Evolutionary conservation across 2,113 vertebrate genomes (phyloP), one percentile per base, ranked within the genome.

Genomic region (Setophaga coronata): DNA sequence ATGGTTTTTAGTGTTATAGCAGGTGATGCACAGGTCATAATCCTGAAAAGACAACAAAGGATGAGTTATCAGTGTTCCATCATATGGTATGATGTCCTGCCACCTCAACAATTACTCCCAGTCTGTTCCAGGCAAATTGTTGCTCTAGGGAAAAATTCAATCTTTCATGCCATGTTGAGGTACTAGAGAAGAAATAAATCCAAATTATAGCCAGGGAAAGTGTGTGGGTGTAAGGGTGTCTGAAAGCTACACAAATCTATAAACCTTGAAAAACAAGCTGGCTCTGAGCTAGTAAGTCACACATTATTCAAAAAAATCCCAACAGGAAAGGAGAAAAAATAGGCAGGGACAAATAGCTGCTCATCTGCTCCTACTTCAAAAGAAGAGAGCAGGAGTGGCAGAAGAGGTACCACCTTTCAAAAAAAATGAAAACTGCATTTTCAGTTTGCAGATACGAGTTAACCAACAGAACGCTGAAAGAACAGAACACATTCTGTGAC

Each of bases 1-100:
- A 6, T 99, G 99, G 82, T 99, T 99, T 97, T 99, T 99, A 96
- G 98, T 98, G 98, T 99, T 99, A 96, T 99, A 99, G 98, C 99
- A 99, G 93, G 99, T 99, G 98, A 99, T 99, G 96, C 99, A 99
- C 97, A 99, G 97, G 94, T 99, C 99, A 12, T 99, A 99, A 98
- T 99, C 99, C 99, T 99, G 93, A 45, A 83, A 84, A 64, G 23
- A 56, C 14, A 94, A 64, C 0, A 4, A 67, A 77, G 28, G 23
- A 53, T 17, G 42, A 80, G 54, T 95, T 91, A 94, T 15, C 34
- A 7, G 43, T 62, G 36, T 38, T 71, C 67, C 36, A 36, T 36
- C 36, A 36, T 36, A 36, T 36, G 36, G 36, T 36, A 36, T 36
- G 0, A 60, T 21, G 31, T 33, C 64, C 17, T 15, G 18, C 10